Percentiles rank a stretch among this genome's conserved stretches.
Evolutionary conservation across 2,113 vertebrate genomes (phyloP).

Genomic region (Anolis sagrei): DNA sequence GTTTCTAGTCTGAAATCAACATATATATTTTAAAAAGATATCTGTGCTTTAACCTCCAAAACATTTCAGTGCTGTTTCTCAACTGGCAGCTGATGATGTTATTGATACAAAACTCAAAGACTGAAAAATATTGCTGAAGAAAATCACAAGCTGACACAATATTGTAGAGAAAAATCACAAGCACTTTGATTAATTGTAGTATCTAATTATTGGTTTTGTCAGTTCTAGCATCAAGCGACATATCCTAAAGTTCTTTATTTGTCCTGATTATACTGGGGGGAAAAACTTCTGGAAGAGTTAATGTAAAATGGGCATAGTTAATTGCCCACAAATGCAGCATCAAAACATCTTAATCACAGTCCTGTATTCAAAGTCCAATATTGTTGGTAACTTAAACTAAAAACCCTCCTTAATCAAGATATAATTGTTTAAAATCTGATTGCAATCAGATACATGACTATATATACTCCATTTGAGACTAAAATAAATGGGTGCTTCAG

Average conservation of each 20-base stretch:
- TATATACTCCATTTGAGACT: not conserved
- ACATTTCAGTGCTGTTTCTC: not conserved
- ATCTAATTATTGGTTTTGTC: conserved; percentile 27
- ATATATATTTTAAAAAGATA: not conserved
- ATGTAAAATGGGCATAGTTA: conserved; percentile 3
- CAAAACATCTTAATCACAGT: not conserved
- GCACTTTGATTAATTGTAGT: conserved; percentile 15
- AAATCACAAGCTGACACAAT: not conserved
- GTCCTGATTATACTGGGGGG: not conserved
- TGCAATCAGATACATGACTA: not conserved
- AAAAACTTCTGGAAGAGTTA: conserved; percentile 35
- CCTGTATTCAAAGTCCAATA: not conserved
- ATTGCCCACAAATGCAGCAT: conserved; percentile 1
- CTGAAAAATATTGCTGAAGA: not conserved
- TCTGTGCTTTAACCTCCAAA: not conserved
- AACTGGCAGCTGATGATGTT: not conserved
- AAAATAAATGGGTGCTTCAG: not conserved
- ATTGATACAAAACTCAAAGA: not conserved
- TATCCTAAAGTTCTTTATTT: conserved; percentile 37
- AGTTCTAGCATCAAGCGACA: conserved; percentile 27
- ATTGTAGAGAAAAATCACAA: not conserved
- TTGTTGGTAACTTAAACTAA: conserved; percentile 23
- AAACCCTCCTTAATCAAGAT: not conserved
- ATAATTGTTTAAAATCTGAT: not conserved
- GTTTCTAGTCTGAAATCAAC: conserved; percentile 32